phyloP scores from a whole-genome alignment of 2,113 vertebrate species.

The Hypomesus transpacificus region DNA sequence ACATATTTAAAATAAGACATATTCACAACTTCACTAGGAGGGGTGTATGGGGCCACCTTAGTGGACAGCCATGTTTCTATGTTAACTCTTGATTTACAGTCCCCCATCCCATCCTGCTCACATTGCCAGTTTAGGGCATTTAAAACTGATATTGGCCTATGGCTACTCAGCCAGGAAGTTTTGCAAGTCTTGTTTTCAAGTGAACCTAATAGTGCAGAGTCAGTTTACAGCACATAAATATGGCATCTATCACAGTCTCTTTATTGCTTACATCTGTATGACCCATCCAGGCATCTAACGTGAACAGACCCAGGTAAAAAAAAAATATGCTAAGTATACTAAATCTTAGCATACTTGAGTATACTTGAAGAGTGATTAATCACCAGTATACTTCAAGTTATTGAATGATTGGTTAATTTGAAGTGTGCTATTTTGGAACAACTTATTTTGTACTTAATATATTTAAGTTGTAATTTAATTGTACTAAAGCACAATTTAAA shows the following conservation, averaged over 20 bases:
- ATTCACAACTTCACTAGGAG: not conserved
- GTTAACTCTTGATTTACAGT: slow-evolving; percentile 40
- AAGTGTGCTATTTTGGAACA: no score
- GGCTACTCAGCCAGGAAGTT: slow-evolving; percentile 51
- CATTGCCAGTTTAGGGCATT: slow-evolving; percentile 45
- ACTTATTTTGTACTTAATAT: no score
- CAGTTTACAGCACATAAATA: slow-evolving; percentile 49
- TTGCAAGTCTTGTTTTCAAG: slow-evolving; percentile 48
- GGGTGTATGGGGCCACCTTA: slow-evolving; percentile 31
- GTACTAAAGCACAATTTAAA: no score
- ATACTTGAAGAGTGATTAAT: no score
- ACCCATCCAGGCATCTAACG: slow-evolving; percentile 46
- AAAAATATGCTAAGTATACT: no score
- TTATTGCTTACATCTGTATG: slow-evolving; percentile 60
- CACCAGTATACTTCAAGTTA: no score
- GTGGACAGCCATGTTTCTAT: slow-evolving; percentile 35
- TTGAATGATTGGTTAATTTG: no score
- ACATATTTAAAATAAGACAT: no score
- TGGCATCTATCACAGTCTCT: slow-evolving; percentile 58
- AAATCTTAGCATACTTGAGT: no score
- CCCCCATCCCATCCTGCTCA: slow-evolving; percentile 30
- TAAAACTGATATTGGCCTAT: slow-evolving; percentile 58
- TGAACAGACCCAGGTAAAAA: no score
- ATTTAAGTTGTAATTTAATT: no score
- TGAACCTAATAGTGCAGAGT: slow-evolving; percentile 40